Conservation (phyloP, 2,797 vertebrate genomes). For the Sternotherus odoratus region DNA sequence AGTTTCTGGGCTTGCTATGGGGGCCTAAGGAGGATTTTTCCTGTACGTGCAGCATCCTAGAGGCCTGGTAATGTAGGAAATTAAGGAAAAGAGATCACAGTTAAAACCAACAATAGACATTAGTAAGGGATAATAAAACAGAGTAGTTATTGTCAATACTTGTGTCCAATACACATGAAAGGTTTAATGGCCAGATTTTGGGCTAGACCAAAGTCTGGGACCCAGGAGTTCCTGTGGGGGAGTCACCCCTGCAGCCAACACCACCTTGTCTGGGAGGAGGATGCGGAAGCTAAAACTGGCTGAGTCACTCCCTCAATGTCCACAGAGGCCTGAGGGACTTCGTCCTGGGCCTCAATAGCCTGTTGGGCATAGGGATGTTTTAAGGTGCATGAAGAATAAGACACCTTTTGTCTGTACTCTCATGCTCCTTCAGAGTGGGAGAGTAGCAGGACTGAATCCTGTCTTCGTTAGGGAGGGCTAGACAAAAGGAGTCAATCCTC, state of each 20-base stretch:
- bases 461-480: not conserved
- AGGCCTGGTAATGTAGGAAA: not conserved
- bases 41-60: not conserved
- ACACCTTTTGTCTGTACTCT: not conserved
- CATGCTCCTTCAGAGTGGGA: not conserved
- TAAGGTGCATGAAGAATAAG: not conserved
- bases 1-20: not conserved
- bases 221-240: too few species aligned
- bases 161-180: not conserved
- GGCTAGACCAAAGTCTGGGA: not conserved
- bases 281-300: too few species aligned
- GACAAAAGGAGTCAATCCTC: not conserved
- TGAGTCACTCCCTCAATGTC: too few species aligned
- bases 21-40: not conserved
- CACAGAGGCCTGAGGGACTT: too few species aligned
- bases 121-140: not conserved
- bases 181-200: not conserved
- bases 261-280: too few species aligned
- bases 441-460: not conserved
- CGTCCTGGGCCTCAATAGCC: too few species aligned
- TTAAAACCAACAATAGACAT: not conserved
- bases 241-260: too few species aligned
- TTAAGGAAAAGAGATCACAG: not conserved
- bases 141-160: not conserved
- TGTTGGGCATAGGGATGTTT: not conserved